Evolutionary conservation across 2,113 vertebrate species (phyloP).

Genomic region (Cynocephalus volans): DNA sequence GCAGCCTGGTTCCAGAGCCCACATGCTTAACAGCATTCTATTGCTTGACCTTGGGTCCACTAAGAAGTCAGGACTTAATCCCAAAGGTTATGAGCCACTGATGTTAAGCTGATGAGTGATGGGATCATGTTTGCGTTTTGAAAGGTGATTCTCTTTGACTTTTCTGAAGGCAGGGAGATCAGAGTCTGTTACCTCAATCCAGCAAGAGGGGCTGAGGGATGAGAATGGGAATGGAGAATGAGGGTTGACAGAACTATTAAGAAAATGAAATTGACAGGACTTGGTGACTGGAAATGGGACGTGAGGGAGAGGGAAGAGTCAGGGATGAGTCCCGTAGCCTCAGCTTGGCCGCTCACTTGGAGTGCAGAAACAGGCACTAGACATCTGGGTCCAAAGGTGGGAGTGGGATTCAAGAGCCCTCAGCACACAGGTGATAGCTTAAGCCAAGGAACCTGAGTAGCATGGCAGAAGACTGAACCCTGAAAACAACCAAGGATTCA

Average conservation of each 20-base stretch:
- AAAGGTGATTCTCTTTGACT: too few species aligned
- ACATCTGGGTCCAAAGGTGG: neutral
- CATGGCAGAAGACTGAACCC: neutral
- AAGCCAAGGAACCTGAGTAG: neutral
- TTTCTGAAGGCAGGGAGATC: too few species aligned
- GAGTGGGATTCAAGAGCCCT: neutral
- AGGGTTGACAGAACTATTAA: too few species aligned
- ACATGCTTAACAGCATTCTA: neutral
- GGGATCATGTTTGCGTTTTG: too few species aligned
- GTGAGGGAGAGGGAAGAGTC: too few species aligned
- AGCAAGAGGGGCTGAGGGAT: too few species aligned
- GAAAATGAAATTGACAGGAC: too few species aligned
- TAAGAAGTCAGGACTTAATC: neutral
- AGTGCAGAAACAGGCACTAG: neutral
- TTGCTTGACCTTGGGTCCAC: neutral
- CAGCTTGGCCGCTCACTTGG: neutral
- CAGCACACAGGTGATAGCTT: neutral
- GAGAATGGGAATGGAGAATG: too few species aligned
- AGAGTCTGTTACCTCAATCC: too few species aligned
- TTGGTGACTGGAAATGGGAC: too few species aligned
- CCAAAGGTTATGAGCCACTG: neutral
- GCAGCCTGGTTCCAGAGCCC: neutral
- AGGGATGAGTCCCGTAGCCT: too few species aligned
- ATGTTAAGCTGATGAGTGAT: too few species aligned
- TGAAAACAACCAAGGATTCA: neutral